Conservation (phyloP, 1,140 invertebrate genomes). For the Drosophila orosa region DNA sequence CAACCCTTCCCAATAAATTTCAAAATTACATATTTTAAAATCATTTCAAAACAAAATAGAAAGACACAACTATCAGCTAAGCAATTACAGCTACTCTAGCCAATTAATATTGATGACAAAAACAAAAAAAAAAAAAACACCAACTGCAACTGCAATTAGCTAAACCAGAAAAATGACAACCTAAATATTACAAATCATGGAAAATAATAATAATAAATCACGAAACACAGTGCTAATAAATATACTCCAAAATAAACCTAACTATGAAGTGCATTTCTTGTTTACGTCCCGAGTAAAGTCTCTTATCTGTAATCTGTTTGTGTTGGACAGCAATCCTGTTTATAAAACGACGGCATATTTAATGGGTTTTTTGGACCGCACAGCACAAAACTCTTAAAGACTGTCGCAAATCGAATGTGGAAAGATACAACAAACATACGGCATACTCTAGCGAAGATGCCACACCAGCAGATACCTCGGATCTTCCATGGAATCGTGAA, state of each 20-base stretch:
- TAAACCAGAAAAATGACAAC: slow-evolving; percentile 31
- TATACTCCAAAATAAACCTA: slow-evolving; percentile 67
- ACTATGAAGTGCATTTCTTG: slow-evolving; percentile 36
- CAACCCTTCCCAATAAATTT: slow-evolving; percentile 5
- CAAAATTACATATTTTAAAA: not conserved
- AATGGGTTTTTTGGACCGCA: slow-evolving; percentile 48
- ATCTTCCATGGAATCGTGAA: slow-evolving; percentile 40
- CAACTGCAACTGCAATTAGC: slow-evolving; percentile 29
- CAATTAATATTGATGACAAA: slow-evolving; percentile 41
- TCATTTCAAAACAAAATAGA: slow-evolving; percentile 19
- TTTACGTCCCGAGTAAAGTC: slow-evolving; percentile 18
- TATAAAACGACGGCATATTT: slow-evolving; percentile 29
- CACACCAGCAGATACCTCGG: slow-evolving; percentile 22
- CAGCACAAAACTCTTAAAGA: slow-evolving; percentile 6
- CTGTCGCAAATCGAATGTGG: slow-evolving; percentile 6
- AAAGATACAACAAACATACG: not conserved
- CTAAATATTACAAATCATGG: slow-evolving; percentile 51
- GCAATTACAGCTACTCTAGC: slow-evolving; percentile 45
- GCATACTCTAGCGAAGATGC: slow-evolving; percentile 7
- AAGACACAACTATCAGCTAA: slow-evolving; percentile 11
- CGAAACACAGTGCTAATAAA: slow-evolving; percentile 47
- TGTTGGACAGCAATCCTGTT: slow-evolving; percentile 12
- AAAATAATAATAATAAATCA: slow-evolving; percentile 54
- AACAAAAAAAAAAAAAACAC: not conserved
- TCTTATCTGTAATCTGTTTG: slow-evolving; percentile 17